Conservation (phyloP, 2,888 invertebrate genomes). For the Brachypterus glaber region DNA sequence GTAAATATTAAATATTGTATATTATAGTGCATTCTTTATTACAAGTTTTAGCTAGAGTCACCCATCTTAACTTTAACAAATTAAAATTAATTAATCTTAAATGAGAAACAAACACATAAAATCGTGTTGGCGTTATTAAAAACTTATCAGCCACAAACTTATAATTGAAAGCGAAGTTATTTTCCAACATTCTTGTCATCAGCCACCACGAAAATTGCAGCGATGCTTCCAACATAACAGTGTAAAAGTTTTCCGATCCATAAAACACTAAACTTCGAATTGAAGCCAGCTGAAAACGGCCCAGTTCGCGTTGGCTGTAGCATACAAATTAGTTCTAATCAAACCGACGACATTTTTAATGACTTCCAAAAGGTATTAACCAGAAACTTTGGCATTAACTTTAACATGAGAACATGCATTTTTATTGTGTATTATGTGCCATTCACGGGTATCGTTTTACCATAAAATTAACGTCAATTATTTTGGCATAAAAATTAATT, state of each 20-base stretch:
- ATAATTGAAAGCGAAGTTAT: slow-evolving; percentile 13
- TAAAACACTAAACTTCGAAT: slow-evolving; percentile 25
- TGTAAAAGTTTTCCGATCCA: slow-evolving; percentile 23
- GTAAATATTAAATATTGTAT: too few species aligned
- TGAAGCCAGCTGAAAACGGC: slow-evolving; percentile 16
- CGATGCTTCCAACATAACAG: slow-evolving; percentile 17
- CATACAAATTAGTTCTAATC: slow-evolving; percentile 20
- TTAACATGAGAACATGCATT: slow-evolving; percentile 4
- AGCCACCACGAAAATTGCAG: slow-evolving; percentile 2
- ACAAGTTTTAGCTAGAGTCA: too few species aligned
- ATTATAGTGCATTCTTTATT: too few species aligned
- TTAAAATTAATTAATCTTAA: too few species aligned
- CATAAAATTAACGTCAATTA: too few species aligned
- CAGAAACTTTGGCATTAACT: slow-evolving; percentile 10
- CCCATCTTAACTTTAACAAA: too few species aligned
- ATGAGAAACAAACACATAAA: too few species aligned
- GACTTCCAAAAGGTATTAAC: slow-evolving; percentile 14
- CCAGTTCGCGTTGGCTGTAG: slow-evolving; percentile 10
- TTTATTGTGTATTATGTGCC: slow-evolving; percentile 8
- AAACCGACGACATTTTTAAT: slow-evolving; percentile 19
- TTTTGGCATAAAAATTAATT: too few species aligned
- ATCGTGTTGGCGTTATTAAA: too few species aligned
- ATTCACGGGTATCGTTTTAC: too few species aligned
- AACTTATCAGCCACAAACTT: too few species aligned
- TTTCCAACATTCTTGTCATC: slow-evolving; percentile 14